Base-by-base conservation (phyloP, 2,113 vertebrate species). In the Carassius auratus region DNA sequence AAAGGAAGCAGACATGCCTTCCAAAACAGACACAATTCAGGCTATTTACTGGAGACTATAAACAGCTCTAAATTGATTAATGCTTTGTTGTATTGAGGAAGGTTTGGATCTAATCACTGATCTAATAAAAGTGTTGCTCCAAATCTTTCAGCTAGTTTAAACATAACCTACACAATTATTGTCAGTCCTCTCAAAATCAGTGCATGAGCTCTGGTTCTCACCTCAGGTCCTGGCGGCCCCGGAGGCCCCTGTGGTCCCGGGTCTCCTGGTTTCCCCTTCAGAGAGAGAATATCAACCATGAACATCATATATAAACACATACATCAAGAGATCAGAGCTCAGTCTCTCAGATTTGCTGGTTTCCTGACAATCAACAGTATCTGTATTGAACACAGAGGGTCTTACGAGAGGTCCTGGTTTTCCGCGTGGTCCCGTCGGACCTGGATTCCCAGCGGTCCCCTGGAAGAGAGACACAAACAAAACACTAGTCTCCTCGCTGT, bases 201-300 rank as follows among this genome's bases (percentile, higher is more conserved):
- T 0, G 12, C 23, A 64, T 12, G 14, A 68, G 68, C 19, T 36
- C 8, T n/a, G 42, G 64, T 5, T 12, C 92, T 94, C 94, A 99
- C 98, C 97, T 99, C 97, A 88, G 98, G 98, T 94, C 98, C 98
- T 83, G 94, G 93, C 89, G 95, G 96, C 33, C 98, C 98, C 52
- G 91, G 57, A 86, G 94, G 94, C 90, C 98, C 98, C 50, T 77
- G 92, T 2, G 89, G 75, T 91, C 98, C 98, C 13, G 93, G 89
- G 5, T 99, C 97, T 90, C 98, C 98, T 55, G 90, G 88, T 93
- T 94, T 96, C 36, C 98, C 98, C 98, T 99, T n/a, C 90, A 61
- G 83, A 87, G 62, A 10, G 86, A 86, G 23, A 68, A 78, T 55
- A 81, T 76, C 33, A 33, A n/a, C 30, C 13, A 30, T 57, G 57